phyloP scores from a whole-genome alignment of 2,113 vertebrate species.

The Oxyruncus cristatus region DNA sequence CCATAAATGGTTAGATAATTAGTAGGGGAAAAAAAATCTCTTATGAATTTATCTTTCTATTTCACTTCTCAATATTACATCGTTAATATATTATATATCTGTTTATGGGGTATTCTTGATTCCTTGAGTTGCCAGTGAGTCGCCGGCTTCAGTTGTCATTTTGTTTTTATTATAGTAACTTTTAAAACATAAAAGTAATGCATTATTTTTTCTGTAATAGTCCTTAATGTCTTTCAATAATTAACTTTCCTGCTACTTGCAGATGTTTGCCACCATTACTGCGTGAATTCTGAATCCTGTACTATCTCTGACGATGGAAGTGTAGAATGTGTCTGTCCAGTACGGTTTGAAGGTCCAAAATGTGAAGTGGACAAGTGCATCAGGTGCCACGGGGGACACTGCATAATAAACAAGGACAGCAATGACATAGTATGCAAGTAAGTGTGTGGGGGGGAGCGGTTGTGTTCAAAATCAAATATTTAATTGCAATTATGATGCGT shows the following conservation, averaged over 20 bases:
- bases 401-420: conserved; percentile 84
- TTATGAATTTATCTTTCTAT: not conserved
- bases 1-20: not conserved
- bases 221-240: not conserved
- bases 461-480: fast-evolving
- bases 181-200: not conserved
- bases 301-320: conserved; percentile 84
- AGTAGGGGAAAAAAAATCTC: not conserved
- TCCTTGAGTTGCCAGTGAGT: not conserved
- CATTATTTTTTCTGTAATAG: not conserved
- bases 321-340: conserved; percentile 91
- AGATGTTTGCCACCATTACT: conserved; percentile 97
- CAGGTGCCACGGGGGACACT: conserved; percentile 90
- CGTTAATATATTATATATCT: not conserved
- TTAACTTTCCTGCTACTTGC: not conserved
- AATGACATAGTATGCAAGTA: conserved; percentile 94
- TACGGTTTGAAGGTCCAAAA: conserved; percentile 88
- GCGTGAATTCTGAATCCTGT: conserved; percentile 94
- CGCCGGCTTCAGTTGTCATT: not conserved
- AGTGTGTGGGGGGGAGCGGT: not conserved
- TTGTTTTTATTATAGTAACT: not conserved
- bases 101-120: not conserved
- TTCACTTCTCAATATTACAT: not conserved
- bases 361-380: conserved; percentile 94
- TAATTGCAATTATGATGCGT: fast-evolving